These are phyloP conservation scores for Holacanthella duospinosa DNA, from an alignment of 2,888 invertebrate species.

Conservation along the genomic window DNA sequence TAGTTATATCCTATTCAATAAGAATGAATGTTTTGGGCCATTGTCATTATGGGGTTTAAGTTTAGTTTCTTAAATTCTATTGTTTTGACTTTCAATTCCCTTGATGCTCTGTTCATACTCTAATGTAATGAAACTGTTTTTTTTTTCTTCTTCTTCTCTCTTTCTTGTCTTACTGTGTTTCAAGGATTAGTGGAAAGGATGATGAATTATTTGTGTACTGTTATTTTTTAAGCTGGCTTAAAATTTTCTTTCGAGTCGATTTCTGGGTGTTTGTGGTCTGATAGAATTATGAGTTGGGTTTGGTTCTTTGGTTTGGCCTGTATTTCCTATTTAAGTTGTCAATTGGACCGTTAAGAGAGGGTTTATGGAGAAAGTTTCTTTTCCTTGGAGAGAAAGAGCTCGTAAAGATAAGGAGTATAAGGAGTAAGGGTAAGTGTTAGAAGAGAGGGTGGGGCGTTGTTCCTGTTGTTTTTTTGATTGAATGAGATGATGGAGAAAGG, in stretches of 20 bases:
- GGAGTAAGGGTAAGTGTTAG: no score
- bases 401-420: neutral
- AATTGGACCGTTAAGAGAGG: neutral
- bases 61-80: neutral
- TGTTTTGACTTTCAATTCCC: neutral
- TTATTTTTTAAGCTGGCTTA: slow-evolving; percentile 8
- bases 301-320: neutral
- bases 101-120: neutral
- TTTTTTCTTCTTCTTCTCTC: neutral
- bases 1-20: no score
- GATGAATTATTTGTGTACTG: slow-evolving; percentile 1
- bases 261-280: neutral
- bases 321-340: slow-evolving; percentile 11
- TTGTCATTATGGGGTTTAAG: neutral
- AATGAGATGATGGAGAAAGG: neutral
- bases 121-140: slow-evolving; percentile 1
- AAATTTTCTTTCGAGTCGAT: neutral
- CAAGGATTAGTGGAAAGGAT: neutral
- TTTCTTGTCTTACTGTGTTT: neutral
- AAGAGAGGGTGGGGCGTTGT: neutral
- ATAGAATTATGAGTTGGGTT: neutral
- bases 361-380: neutral
- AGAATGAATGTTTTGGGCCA: no score
- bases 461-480: neutral
- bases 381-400: neutral